Evolutionary conservation across 2,797 vertebrate species (phyloP), one percentile per base, ranked within the genome.

Genomic region (Anableps anableps): DNA sequence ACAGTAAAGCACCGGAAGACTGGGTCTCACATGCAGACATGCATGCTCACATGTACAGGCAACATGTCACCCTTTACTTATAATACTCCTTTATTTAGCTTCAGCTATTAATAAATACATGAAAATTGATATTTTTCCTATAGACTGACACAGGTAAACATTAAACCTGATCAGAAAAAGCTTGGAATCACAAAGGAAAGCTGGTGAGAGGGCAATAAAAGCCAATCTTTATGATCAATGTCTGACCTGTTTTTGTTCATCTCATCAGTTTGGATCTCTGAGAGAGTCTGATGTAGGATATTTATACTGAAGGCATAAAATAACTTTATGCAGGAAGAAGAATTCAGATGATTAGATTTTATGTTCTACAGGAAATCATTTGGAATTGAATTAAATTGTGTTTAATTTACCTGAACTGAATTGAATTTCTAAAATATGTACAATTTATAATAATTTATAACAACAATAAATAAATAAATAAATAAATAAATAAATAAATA

Each of bases 1-100:
- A 83, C 89, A 79, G 76, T 76, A 64, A 81, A 58, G 82, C 4
- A 11, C 2, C 34, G 29, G 41, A 8, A 48, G 38, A 48, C 77
- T 16, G 19, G 17, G 19, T 43, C 43, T 78, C 26, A 62, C 36
- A 60, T 23, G 21, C 21, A 64, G 75, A n/a, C 14, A 13, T 31
- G 19, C n/a, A n/a, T 21, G 4, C 48, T 62, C 21, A 41, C 2
- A 26, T 21, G 31, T n/a, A 34, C 23, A 34, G 58, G 11, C 68
- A 19, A 31, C 29, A n/a, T 29, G 11, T 29, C 68, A 71, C 14
- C 5, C 55, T 58, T 58, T 58, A 29, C 55, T 14, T 38, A n/a
- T 45, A 71, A 45, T n/a, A n/a, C 41, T 29, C 38, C 55, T 58
- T 58, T 14, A 29, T 29, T 29, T 58, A 45, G 41, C 26, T 71